phyloP scores from a whole-genome alignment of 2,888 invertebrate species.

The Laothoe populi region DNA sequence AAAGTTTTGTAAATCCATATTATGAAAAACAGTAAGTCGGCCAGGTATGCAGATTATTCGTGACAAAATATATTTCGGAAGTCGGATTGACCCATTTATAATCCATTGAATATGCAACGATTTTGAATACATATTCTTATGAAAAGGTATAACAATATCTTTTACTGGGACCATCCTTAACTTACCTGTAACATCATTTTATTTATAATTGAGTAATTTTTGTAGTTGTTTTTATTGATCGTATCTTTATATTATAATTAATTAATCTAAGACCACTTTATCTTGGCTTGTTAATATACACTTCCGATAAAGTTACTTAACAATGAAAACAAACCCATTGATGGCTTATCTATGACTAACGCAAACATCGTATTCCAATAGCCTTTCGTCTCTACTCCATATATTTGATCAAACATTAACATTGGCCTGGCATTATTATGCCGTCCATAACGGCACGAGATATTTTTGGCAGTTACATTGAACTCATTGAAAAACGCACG shows the following conservation, averaged over 20 bases:
- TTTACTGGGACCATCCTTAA: too few species aligned
- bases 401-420: constrained; percentile 8
- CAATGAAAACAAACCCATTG: not conserved
- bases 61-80: too few species aligned
- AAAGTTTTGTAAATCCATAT: too few species aligned
- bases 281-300: not conserved
- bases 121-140: too few species aligned
- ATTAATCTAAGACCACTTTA: not conserved
- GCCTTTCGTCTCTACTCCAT: not conserved
- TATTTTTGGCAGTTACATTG: constrained; percentile 23
- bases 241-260: not conserved
- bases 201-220: too few species aligned
- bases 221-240: not conserved
- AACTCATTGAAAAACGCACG: constrained; percentile 28
- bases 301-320: not conserved
- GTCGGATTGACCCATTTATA: too few species aligned
- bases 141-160: too few species aligned
- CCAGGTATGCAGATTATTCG: too few species aligned
- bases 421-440: not conserved
- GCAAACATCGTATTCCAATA: not conserved
- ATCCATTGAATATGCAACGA: too few species aligned
- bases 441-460: constrained; percentile 10
- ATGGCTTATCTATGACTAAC: not conserved
- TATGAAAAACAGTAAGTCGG: too few species aligned
- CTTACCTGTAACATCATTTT: too few species aligned